phyloP scores from a whole-genome alignment of 2,888 invertebrate species.

The Cantharis lateralis region DNA sequence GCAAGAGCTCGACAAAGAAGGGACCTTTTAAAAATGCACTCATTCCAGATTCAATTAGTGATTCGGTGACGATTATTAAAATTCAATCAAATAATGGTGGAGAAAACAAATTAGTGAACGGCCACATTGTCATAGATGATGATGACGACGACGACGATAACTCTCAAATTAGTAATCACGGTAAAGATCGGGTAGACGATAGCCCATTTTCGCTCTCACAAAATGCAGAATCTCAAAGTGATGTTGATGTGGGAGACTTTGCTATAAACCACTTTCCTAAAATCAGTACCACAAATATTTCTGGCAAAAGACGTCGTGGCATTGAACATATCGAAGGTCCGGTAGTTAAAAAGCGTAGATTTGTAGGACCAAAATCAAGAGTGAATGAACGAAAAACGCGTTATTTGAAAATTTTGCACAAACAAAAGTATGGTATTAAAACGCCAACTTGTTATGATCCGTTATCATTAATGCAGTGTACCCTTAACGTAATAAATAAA shows the following conservation, averaged over 20 bases:
- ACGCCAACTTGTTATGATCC: constrained; percentile 43
- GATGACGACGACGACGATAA: constrained; percentile 41
- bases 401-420: constrained; percentile 10
- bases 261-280: constrained; percentile 26
- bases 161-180: constrained; percentile 46
- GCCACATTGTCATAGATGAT: constrained; percentile 30
- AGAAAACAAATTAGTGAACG: constrained; percentile 12
- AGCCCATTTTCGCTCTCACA: constrained; percentile 37
- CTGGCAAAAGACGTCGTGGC: constrained; percentile 3
- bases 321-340: constrained; percentile 4
- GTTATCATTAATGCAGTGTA: constrained; percentile 44
- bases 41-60: constrained; percentile 45
- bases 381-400: constrained; percentile 14
- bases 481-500: constrained; percentile 48
- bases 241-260: constrained; percentile 42
- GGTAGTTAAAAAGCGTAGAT: constrained; percentile 23
- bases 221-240: constrained; percentile 42
- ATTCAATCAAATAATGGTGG: constrained; percentile 29
- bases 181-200: constrained; percentile 46
- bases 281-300: constrained; percentile 2
- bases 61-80: constrained; percentile 45
- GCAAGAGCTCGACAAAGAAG: constrained; percentile 39
- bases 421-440: constrained; percentile 10
- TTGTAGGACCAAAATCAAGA: constrained; percentile 38
- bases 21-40: constrained; percentile 41